A percentile compares a stretch with the other conserved stretches of the same genome.
Evolutionary conservation across 1,140 invertebrate species (phyloP).

Genomic region (Asbolus verrucosus): DNA sequence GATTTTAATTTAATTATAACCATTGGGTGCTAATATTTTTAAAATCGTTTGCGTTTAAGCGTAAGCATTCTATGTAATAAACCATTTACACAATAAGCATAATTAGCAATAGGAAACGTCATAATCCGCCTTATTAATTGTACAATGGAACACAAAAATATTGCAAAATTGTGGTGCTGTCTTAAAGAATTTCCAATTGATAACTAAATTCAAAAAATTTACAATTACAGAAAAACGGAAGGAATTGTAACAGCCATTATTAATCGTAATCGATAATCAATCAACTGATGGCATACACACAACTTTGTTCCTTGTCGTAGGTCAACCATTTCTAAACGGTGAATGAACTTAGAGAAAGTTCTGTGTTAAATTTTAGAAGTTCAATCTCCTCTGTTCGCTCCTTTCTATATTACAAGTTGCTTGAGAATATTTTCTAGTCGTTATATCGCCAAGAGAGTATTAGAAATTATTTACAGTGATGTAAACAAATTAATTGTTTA

Average conservation of each 20-base stretch:
- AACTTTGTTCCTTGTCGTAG: slow-evolving; percentile 33
- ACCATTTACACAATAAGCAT: slow-evolving; percentile 14
- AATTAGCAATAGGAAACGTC: background rate
- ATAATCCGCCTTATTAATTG: slow-evolving; percentile 6
- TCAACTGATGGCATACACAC: slow-evolving; percentile 17
- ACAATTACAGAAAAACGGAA: background rate
- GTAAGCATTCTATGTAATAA: no score
- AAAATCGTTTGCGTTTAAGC: no score
- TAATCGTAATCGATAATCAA: slow-evolving; percentile 8
- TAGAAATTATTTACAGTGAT: slow-evolving; percentile 36
- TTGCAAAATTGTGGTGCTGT: slow-evolving; percentile 5
- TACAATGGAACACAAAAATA: slow-evolving; percentile 12
- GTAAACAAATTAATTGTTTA: slow-evolving; percentile 38
- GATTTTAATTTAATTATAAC: no score
- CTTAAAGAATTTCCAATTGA: no score
- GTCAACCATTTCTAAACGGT: slow-evolving; percentile 38
- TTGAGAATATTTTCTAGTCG: slow-evolving; percentile 32
- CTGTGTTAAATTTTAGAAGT: slow-evolving; percentile 35
- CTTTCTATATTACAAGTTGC: slow-evolving; percentile 32
- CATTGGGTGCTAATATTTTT: no score
- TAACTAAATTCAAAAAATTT: no score
- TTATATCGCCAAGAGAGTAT: slow-evolving; percentile 12
- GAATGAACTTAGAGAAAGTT: slow-evolving; percentile 31
- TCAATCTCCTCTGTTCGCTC: slow-evolving; percentile 25
- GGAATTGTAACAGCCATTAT: background rate